A percentile compares a stretch with the other conserved stretches of the same genome.
Conservation (phyloP, 2,797 vertebrate genomes). For the Betta splendens region DNA sequence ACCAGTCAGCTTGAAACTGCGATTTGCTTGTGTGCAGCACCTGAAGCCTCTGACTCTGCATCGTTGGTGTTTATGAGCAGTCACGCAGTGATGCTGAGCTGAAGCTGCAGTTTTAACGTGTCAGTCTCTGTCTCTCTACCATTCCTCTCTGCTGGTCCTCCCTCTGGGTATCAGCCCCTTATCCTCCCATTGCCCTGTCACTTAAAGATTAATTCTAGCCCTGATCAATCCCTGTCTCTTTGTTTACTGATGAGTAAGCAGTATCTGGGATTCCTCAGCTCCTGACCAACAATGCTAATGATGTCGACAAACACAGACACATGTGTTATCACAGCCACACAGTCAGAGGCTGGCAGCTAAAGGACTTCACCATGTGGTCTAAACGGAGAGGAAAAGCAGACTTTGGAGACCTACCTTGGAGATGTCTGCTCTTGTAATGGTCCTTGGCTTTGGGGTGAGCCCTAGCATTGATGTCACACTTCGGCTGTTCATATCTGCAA, state of each 20-base stretch:
- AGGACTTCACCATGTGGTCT: conserved; percentile 50
- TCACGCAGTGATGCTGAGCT: conserved; percentile 3
- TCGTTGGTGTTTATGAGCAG: conserved; percentile 18
- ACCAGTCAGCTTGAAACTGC: conserved; percentile 42
- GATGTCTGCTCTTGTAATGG: conserved; percentile 89
- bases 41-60: conserved; percentile 33
- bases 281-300: conserved; percentile 58
- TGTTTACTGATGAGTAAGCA: conserved; percentile 54
- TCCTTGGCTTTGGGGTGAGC: conserved; percentile 93
- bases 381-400: conserved; percentile 36
- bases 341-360: conserved; percentile 29
- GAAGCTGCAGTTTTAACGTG: too few relatives aligned
- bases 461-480: conserved; percentile 91
- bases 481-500: conserved; percentile 93
- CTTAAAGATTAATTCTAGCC: conserved; percentile 57
- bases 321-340: conserved; percentile 46
- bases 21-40: conserved; percentile 49
- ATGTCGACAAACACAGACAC: conserved; percentile 50
- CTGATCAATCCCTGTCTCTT: conserved; percentile 59
- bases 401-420: conserved; percentile 87
- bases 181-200: conserved; percentile 65
- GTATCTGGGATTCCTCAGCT: conserved; percentile 73
- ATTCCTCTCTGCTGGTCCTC: conserved; percentile 67
- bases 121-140: conserved; percentile 63
- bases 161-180: conserved; percentile 52